These are phyloP conservation scores for Drosophila seclusa DNA, from an alignment of 2,888 invertebrate species.

Conservation along the genomic window DNA sequence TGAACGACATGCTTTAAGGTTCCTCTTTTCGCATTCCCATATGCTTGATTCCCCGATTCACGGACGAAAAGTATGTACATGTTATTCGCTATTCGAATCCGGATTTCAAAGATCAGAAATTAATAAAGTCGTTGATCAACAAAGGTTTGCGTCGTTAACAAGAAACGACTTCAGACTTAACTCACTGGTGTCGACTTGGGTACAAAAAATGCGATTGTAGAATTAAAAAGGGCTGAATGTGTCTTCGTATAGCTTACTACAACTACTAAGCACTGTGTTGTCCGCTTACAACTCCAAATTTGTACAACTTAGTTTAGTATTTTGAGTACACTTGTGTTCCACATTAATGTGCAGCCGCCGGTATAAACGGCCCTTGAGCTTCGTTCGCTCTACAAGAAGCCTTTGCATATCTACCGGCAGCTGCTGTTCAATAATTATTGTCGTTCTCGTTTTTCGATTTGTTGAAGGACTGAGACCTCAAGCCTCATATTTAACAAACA, in stretches of 20 bases:
- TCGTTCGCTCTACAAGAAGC: not conserved
- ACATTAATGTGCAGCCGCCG: not conserved
- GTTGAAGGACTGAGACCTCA: not conserved
- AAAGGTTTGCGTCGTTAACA: not conserved
- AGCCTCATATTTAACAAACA: not conserved
- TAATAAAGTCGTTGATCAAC: not conserved
- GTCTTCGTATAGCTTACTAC: not conserved
- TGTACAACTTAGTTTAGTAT: not conserved
- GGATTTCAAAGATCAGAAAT: not conserved
- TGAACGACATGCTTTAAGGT: no score
- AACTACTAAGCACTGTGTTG: not conserved
- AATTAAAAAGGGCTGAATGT: not conserved
- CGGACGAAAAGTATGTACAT: not conserved
- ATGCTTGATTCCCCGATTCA: not conserved
- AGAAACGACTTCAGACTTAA: no score
- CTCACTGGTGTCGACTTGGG: not conserved
- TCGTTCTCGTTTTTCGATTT: constrained; percentile 2
- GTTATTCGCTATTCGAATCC: not conserved
- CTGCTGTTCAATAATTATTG: not conserved
- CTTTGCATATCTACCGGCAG: not conserved
- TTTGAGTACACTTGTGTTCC: not conserved
- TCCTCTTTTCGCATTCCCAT: not conserved
- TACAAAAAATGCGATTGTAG: no score
- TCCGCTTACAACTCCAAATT: not conserved
- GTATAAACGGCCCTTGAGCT: not conserved